Base-by-base conservation (phyloP, 1,140 invertebrate genomes). In the Eriosoma lanigerum region DNA sequence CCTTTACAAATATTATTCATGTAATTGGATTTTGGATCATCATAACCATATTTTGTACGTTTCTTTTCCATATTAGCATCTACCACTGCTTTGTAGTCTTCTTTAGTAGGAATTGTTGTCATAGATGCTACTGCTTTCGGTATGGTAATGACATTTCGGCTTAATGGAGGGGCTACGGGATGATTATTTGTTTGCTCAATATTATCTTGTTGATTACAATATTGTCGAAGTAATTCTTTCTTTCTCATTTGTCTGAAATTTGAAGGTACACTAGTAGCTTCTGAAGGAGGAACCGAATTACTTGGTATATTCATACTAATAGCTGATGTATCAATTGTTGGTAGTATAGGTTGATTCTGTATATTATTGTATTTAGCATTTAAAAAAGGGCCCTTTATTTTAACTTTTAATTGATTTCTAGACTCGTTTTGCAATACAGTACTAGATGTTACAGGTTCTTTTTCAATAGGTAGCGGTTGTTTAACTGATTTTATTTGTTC, bases 341-440 rank as follows among this genome's bases (percentile, higher is more conserved):
- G 87, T 87, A 21, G 54, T 4, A 87, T 86, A 44, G 87, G 86
- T 8, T 88, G 85, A 64, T 89, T 90, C 26, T 88, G 88, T 19
- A 86, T 87, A 0, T 87, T 86, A 5, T 87, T 86, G 82, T 93
- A 93, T 83, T 93, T 93, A 0, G 92, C 91, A 83, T 93, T 91
- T 68, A 92, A 85, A 83, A 95, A 93, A 0, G 94, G 94, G 15
- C 94, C 94, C 85, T 96, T 96, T 81, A 96, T 96, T 86, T 96
- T 96, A 0, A 96, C 91, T 85, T 96, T 96, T 1, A 96, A 85
- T 83, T 94, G 93, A 86, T 94, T 95, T 21, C 93, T 87, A 0
- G 93, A 91, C 85, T 93, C 93, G 13, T 88, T 90, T 17, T 93
- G 85, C 8, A 80, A 80, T 48, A 82, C 78, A 26, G 66, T 1